Percentiles rank a stretch among this genome's conserved stretches.
phyloP scores from a whole-genome alignment of 2,113 vertebrate genomes.

The Elachura formosa region DNA sequence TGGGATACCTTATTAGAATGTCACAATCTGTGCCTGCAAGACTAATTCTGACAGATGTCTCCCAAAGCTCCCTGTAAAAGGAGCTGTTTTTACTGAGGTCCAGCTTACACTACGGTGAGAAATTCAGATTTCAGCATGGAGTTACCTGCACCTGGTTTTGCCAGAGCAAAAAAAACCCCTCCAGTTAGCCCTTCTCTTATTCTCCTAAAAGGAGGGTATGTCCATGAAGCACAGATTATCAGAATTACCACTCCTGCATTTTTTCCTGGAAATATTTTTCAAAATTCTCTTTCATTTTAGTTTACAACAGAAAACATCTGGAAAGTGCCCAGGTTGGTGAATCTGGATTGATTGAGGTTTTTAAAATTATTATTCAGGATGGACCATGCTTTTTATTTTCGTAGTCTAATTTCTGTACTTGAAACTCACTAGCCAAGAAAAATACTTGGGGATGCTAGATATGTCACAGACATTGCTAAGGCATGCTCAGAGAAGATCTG shows the following conservation, averaged over 20 bases:
- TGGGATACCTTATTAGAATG: neutral
- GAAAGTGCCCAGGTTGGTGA: neutral
- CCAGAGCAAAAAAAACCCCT: neutral
- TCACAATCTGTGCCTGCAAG: neutral
- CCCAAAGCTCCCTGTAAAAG: neutral
- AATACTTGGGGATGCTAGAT: neutral
- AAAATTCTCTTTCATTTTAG: neutral
- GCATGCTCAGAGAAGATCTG: accelerated
- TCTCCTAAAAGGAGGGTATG: neutral
- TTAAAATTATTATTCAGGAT: neutral
- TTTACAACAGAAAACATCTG: neutral
- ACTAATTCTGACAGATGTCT: neutral
- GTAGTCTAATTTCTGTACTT: neutral
- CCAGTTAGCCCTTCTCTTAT: neutral
- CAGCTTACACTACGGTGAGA: neutral
- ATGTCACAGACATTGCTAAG: accelerated
- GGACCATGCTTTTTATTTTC: neutral
- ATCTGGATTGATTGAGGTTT: neutral
- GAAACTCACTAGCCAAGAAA: neutral
- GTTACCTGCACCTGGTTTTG: neutral
- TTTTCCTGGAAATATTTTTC: neutral
- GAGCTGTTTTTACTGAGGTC: accelerated
- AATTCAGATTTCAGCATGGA: neutral
- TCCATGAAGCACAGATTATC: neutral
- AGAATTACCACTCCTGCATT: neutral